These are phyloP conservation scores for Octomys mimax DNA, from an alignment of 2,797 vertebrate genomes.

Conservation along the genomic window DNA sequence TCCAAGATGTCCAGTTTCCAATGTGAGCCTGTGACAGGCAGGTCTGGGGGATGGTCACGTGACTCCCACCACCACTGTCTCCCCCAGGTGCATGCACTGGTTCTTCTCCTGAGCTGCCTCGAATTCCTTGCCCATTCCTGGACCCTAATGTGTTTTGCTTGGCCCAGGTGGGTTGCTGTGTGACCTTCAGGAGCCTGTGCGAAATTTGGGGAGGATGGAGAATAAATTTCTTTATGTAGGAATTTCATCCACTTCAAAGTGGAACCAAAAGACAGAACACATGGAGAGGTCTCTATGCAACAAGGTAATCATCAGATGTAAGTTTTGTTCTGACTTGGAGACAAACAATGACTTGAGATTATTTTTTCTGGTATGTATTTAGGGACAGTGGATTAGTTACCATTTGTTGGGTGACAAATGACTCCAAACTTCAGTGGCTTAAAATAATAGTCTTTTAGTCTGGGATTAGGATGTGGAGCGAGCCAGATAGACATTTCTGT, in stretches of 20 bases:
- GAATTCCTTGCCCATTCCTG: neutral
- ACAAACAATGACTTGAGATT: neutral
- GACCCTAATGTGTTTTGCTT: slow-evolving; percentile 28
- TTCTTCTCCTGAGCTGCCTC: neutral
- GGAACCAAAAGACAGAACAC: neutral
- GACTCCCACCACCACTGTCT: neutral
- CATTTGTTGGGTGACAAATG: neutral
- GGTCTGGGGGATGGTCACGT: neutral
- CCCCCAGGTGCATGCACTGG: too few relatives aligned
- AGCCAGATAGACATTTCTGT: neutral
- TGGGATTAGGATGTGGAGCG: neutral
- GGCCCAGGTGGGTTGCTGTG: neutral
- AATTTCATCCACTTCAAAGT: slow-evolving; percentile 27
- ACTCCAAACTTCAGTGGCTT: neutral
- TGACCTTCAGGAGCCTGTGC: neutral
- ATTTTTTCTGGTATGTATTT: neutral
- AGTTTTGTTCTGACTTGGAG: neutral
- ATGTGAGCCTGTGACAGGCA: neutral
- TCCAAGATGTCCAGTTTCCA: neutral
- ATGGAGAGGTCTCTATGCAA: neutral
- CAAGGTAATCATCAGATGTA: neutral
- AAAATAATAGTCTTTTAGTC: neutral
- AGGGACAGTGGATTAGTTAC: neutral
- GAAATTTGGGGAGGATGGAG: neutral
- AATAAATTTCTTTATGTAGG: neutral